phyloP scores from a whole-genome alignment of 2,797 vertebrate genomes.

The Lophotriccus pileatus region DNA sequence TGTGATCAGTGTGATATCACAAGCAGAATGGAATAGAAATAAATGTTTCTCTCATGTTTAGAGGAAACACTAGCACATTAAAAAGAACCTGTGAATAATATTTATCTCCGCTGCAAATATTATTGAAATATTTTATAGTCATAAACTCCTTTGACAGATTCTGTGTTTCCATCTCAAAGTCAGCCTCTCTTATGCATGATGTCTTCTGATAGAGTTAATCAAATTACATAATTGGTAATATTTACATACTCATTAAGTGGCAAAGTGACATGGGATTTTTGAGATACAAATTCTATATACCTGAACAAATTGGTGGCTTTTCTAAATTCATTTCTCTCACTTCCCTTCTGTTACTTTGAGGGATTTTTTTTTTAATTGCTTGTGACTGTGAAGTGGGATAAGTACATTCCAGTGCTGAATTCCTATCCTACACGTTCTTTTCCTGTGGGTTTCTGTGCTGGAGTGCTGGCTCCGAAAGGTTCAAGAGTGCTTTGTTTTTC shows the following conservation, averaged over 20 bases:
- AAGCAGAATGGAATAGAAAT: not conserved
- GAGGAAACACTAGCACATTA: not conserved
- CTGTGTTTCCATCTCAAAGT: not conserved
- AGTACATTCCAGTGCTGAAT: conserved; percentile 17
- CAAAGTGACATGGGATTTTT: not conserved
- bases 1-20: not conserved
- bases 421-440: not conserved
- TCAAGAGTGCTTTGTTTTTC: conserved; percentile 16
- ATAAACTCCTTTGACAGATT: not conserved
- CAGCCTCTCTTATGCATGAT: not conserved
- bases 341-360: not conserved
- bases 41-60: not conserved
- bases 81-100: not conserved
- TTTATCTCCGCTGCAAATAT: not conserved
- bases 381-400: not conserved
- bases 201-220: not conserved
- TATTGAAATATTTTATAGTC: not conserved
- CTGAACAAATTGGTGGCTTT: not conserved
- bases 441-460: not conserved
- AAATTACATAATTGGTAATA: not conserved
- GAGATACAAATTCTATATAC: not conserved
- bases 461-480: not conserved
- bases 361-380: not conserved
- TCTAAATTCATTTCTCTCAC: not conserved
- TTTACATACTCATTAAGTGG: not conserved